phyloP scores from a whole-genome alignment of 2,113 vertebrate species.

The Oxygymnocypris stewartii region DNA sequence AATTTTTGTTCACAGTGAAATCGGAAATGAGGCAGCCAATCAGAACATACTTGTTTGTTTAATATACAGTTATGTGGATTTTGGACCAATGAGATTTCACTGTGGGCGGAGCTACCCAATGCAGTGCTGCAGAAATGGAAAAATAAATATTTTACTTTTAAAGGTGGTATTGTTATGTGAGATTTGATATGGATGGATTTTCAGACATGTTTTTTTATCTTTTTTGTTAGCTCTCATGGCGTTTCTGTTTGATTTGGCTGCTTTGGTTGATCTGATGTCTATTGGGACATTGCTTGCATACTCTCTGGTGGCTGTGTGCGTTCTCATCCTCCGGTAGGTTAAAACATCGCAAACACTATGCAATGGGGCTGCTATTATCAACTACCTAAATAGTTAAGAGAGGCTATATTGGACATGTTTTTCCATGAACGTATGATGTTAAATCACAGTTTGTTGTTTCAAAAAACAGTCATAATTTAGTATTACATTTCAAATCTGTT shows the following conservation, averaged over 20 bases:
- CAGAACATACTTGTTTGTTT: background rate
- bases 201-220: background rate
- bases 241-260: conserved; percentile 86
- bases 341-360: background rate
- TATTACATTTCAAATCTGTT: background rate
- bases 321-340: conserved; percentile 92
- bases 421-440: background rate
- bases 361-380: background rate
- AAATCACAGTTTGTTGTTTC: background rate
- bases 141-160: background rate
- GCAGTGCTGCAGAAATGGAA: background rate
- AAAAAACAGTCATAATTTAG: background rate
- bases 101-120: background rate
- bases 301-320: conserved; percentile 89
- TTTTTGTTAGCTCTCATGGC: conserved; percentile 85
- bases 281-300: conserved; percentile 94
- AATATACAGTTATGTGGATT: background rate
- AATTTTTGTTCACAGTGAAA: background rate
- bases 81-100: background rate
- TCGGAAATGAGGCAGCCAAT: background rate
- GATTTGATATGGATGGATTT: background rate
- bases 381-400: background rate
- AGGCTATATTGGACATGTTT: background rate
- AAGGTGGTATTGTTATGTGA: background rate
- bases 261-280: conserved; percentile 96